These are phyloP conservation scores for cat (Felis catus) DNA, from an alignment of 2,113 vertebrate genomes.

Conservation along the genomic window DNA sequence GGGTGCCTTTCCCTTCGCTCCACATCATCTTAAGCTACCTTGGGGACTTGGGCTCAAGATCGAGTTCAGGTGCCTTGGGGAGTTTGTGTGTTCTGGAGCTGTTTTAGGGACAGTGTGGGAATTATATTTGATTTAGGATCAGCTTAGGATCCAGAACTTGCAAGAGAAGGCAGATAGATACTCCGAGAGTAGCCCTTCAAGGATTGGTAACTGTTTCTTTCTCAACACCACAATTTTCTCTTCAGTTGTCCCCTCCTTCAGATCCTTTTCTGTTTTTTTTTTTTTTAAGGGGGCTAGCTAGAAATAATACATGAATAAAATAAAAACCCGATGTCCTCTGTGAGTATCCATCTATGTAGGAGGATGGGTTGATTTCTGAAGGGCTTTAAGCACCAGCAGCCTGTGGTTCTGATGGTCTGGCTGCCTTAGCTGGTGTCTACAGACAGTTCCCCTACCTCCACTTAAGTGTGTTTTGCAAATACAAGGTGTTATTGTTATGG, in stretches of 20 bases:
- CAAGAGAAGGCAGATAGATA: background rate
- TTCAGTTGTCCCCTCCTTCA: background rate
- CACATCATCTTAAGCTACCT: background rate
- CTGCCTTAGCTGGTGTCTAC: background rate
- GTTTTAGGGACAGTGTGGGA: background rate
- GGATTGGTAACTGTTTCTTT: background rate
- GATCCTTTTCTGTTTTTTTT: background rate
- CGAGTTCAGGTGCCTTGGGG: background rate
- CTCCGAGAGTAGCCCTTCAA: background rate
- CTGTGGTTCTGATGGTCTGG: background rate
- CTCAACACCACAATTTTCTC: background rate
- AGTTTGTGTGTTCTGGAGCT: background rate
- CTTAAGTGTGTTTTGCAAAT: slow-evolving; percentile 39
- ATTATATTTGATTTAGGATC: background rate
- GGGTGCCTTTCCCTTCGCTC: background rate
- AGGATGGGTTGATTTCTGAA: background rate
- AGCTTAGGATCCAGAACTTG: background rate
- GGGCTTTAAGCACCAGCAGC: background rate
- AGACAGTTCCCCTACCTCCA: background rate
- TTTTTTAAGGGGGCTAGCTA: background rate
- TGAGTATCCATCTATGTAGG: background rate
- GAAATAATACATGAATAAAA: background rate
- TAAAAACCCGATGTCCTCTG: background rate
- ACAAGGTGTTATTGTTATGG: slow-evolving; percentile 50
- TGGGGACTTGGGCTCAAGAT: background rate